phyloP scores from a whole-genome alignment of 1,140 invertebrate species.

The Drosophila prosaltans region DNA sequence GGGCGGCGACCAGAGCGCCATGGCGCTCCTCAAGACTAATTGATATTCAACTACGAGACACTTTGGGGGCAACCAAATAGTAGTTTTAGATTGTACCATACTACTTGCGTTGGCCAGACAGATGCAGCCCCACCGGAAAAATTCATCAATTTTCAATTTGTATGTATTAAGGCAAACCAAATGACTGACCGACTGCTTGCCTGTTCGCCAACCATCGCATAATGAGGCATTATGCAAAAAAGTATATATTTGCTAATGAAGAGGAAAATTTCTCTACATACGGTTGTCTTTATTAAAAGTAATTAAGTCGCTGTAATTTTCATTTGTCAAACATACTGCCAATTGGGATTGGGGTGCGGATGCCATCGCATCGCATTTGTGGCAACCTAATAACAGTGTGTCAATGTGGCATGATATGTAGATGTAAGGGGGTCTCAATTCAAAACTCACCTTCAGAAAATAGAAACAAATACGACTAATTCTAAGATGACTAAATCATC shows the following conservation, averaged over 20 bases:
- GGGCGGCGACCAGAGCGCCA: conserved; percentile 26
- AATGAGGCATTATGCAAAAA: conserved; percentile 82
- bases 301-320: conserved; percentile 79
- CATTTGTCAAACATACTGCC: conserved; percentile 62
- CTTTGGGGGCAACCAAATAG: not conserved
- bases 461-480: too few relatives aligned
- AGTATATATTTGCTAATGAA: conserved; percentile 67
- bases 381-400: too few relatives aligned
- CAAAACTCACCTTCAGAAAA: too few relatives aligned
- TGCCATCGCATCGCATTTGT: not conserved
- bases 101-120: conserved; percentile 15
- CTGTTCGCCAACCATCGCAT: conserved; percentile 36
- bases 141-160: conserved; percentile 82
- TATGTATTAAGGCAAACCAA: conserved; percentile 73
- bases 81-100: too few relatives aligned
- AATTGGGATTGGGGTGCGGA: conserved; percentile 25
- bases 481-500: too few relatives aligned
- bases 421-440: too few relatives aligned
- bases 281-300: conserved; percentile 82
- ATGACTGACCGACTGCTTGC: conserved; percentile 4
- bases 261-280: conserved; percentile 60
- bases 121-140: conserved; percentile 71
- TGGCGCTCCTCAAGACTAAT: conserved; percentile 37
- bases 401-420: too few relatives aligned
- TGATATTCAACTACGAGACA: conserved; percentile 56